Base-by-base conservation (phyloP, 2,797 vertebrate genomes). In the Cetoscarus ocellatus region DNA sequence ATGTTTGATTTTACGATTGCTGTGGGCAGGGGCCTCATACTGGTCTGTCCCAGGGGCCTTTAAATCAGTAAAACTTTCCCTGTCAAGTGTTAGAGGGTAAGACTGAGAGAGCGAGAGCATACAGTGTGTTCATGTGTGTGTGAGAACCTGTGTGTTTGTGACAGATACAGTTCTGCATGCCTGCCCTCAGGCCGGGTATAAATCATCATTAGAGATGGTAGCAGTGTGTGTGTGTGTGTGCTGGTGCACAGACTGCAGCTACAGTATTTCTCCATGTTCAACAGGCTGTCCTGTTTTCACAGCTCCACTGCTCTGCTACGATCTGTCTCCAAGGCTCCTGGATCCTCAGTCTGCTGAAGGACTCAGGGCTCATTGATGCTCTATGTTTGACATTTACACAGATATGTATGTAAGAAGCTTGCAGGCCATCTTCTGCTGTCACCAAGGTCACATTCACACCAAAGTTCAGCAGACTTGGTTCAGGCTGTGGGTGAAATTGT, bases 121-220 rank as follows among this genome's bases (percentile, higher is more conserved):
- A 53, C 56, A 55, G 66, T 63, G 71, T 74, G 59, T 90, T 81
- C 75, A 77, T 64, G 67, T 80, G 79, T 72, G 74, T 51, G 63
- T 74, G 73, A 70, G 72, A 88, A 66, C 77, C 77, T 88, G 86
- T 90, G 78, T 91, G 86, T 89, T 82, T 91, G 84, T 83, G 91
- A 87, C 83, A 90, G 78, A 88, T 81, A 79, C 88, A 80, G 85
- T 92, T 92, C 86, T 85, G 87, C 91, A 86, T 82, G 86, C 85
- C 80, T 87, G 81, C 83, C 80, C 86, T 80, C 79, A 74, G 75
- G 77, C 85, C 9, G 61, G 80, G 84, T 87, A 93, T 94, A 93
- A 92, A 94, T 93, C 92, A 92, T 92, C 89, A 92, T 94, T 92
- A 93, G 79, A 80, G 80, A 82, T 88, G 87, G 84, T 92, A 91